Evolutionary conservation across 2,888 invertebrate genomes (phyloP).

Genomic region (Clistopyga incitator): DNA sequence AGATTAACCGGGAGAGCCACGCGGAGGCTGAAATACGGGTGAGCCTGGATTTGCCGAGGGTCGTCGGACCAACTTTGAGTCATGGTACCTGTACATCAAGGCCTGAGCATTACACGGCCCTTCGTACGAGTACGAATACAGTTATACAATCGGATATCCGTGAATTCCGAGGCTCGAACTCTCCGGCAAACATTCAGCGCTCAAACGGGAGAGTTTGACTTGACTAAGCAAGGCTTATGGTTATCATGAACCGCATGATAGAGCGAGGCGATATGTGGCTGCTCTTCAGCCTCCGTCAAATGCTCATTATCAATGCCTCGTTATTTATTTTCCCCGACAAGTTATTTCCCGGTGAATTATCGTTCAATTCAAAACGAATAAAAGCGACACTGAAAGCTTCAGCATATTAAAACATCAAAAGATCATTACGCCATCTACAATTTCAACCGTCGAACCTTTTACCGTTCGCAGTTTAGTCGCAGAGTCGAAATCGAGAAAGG

Average conservation of each 20-base stretch:
- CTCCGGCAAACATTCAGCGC: conserved; percentile 60
- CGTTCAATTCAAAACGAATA: background rate
- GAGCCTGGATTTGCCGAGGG: conserved; percentile 51
- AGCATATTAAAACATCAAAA: no score
- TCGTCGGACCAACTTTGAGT: conserved; percentile 44
- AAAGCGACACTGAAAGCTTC: background rate
- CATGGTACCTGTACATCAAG: conserved; percentile 8
- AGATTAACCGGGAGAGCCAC: conserved; percentile 25
- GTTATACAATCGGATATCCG: conserved; percentile 25
- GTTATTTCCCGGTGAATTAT: background rate
- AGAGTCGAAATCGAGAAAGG: no score
- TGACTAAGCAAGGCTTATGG: conserved; percentile 56
- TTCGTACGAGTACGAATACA: background rate
- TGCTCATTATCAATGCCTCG: background rate
- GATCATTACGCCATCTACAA: no score
- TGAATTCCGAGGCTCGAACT: conserved; percentile 45
- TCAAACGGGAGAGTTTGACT: conserved; percentile 57
- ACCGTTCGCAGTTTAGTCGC: no score
- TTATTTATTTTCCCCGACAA: background rate
- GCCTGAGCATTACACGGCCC: background rate
- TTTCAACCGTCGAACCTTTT: no score
- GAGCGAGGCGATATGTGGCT: background rate
- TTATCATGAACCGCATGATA: conserved; percentile 24
- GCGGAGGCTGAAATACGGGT: conserved; percentile 27
- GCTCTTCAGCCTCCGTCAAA: background rate